These are phyloP conservation scores for Cryptosula pallasiana DNA, from an alignment of 2,888 invertebrate genomes.

Conservation along the genomic window DNA sequence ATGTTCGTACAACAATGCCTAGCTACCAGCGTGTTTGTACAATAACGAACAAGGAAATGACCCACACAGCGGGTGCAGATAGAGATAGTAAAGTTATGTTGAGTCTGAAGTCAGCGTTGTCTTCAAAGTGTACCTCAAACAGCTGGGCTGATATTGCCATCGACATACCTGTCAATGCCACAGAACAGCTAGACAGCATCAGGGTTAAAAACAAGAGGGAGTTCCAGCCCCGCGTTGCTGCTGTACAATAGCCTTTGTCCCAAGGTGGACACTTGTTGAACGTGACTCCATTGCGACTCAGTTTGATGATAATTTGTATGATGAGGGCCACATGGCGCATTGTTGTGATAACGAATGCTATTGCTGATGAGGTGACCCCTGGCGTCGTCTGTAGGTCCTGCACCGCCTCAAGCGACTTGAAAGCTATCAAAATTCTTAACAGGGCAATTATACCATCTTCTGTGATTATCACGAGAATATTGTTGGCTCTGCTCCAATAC, in stretches of 20 bases:
- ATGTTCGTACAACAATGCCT: too few species aligned
- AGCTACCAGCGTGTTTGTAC: constrained; percentile 13
- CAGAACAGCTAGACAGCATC: neutral
- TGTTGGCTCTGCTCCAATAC: constrained; percentile 15
- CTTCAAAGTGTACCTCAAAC: neutral
- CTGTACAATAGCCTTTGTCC: neutral
- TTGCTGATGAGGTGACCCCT: neutral
- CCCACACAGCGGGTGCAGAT: neutral
- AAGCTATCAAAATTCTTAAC: neutral
- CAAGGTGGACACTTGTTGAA: constrained; percentile 2
- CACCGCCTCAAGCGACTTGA: neutral
- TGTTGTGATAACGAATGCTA: neutral
- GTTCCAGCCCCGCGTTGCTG: neutral
- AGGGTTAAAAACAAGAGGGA: neutral
- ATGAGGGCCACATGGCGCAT: neutral
- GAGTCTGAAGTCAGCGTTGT: neutral
- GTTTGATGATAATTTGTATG: neutral
- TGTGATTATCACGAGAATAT: neutral
- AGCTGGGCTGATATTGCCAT: constrained; percentile 5
- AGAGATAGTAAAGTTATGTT: neutral
- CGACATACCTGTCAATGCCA: constrained; percentile 11
- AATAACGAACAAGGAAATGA: neutral
- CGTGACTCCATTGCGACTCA: neutral
- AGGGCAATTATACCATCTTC: constrained; percentile 15
- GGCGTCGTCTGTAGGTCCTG: neutral